A percentile compares a stretch with the other conserved stretches of the same genome.
Evolutionary conservation across 2,888 invertebrate species (phyloP).

Genomic region (Lasius platythorax): DNA sequence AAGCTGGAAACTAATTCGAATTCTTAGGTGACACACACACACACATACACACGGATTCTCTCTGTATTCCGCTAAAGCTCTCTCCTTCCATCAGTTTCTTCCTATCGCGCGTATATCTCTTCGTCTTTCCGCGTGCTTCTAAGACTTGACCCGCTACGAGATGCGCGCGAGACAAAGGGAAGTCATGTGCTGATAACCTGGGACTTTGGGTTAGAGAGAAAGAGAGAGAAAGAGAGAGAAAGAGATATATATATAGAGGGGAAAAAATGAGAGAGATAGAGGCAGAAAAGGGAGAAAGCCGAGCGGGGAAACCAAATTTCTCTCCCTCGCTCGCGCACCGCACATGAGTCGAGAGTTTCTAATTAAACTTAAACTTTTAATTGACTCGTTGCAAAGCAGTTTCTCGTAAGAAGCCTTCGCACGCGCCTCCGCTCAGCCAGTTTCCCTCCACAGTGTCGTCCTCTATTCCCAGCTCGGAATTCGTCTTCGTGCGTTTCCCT

Average conservation of each 20-base stretch:
- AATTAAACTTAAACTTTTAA: conserved; percentile 86
- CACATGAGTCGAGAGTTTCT: conserved; percentile 81
- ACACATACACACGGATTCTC: not conserved
- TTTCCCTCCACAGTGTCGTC: conserved; percentile 58
- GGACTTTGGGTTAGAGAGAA: conserved; percentile 49
- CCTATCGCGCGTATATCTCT: conserved; percentile 38
- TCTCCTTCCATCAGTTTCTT: conserved; percentile 43
- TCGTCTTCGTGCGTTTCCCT: conserved; percentile 20
- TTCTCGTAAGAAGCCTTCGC: conserved; percentile 75
- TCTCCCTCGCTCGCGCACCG: conserved; percentile 51
- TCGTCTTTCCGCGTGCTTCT: conserved; percentile 37
- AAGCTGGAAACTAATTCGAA: conserved; percentile 54
- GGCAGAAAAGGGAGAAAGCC: conserved; percentile 41
- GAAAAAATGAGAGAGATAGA: conserved; percentile 31
- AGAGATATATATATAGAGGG: conserved; percentile 14
- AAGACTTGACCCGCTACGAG: conserved; percentile 62
- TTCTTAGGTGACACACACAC: conserved; percentile 42
- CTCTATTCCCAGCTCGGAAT: conserved; percentile 7
- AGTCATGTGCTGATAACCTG: conserved; percentile 65
- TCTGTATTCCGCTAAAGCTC: conserved; percentile 27
- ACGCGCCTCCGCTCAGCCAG: conserved; percentile 65
- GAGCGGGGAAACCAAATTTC: conserved; percentile 35
- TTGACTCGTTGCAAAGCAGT: conserved; percentile 84
- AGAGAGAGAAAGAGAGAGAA: conserved; percentile 50
- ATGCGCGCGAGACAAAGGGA: conserved; percentile 64